These are phyloP conservation scores for Hydrophis major DNA, from an alignment of 2,797 vertebrate species.

Conservation along the genomic window DNA sequence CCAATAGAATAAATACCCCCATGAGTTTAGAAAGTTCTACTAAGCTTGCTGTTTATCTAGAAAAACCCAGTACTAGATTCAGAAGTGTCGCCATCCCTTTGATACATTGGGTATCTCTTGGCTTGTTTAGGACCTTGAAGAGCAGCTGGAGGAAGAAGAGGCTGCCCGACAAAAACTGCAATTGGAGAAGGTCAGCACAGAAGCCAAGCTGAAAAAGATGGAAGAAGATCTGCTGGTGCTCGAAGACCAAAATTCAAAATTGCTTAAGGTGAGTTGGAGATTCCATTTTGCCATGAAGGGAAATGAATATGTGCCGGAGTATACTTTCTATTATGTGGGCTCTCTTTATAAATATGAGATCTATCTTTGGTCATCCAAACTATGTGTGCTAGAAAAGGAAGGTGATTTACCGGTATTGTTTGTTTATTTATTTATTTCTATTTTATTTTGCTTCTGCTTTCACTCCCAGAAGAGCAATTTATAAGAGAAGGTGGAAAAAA, in stretches of 20 bases:
- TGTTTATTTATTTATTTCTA: not conserved
- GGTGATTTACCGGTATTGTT: not conserved
- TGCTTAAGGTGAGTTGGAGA: conserved; percentile 76
- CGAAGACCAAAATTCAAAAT: conserved; percentile 82
- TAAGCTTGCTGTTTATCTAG: not conserved
- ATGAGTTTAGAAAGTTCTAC: not conserved
- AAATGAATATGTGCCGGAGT: not conserved
- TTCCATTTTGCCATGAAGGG: no score
- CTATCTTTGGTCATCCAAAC: not conserved
- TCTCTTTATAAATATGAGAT: not conserved
- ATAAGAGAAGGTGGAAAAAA: not conserved
- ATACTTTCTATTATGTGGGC: not conserved
- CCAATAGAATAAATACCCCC: not conserved
- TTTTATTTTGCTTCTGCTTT: not conserved
- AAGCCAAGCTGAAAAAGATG: conserved; percentile 85
- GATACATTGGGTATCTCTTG: not conserved
- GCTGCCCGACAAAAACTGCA: conserved; percentile 86
- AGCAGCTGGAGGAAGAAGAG: conserved; percentile 89
- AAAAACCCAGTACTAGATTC: not conserved
- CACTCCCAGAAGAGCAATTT: not conserved
- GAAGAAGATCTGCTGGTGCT: conserved; percentile 77
- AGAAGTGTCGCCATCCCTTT: no score
- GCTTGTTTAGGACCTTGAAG: conserved; percentile 81
- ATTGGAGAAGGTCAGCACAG: conserved; percentile 86
- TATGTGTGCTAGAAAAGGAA: not conserved